A percentile compares a stretch with the other conserved stretches of the same genome.
Conservation (phyloP, 2,888 invertebrate genomes). For the Ptilodon capucinus region DNA sequence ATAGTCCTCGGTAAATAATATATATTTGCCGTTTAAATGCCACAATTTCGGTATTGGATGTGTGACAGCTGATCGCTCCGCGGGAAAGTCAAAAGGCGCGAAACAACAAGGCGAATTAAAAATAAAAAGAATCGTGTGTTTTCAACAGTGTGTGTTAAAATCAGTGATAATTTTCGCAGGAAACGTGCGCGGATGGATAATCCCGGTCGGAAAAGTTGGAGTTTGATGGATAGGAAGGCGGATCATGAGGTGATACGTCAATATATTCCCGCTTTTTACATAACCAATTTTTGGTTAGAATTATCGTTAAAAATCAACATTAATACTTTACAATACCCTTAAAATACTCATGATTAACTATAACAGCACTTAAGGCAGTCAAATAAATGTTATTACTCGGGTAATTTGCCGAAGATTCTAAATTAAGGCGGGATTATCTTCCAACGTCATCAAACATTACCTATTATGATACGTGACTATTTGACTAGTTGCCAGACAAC, state of each 20-base stretch:
- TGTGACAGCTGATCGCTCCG: constrained; percentile 75
- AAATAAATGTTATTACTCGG: not conserved
- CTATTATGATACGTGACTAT: too few relatives aligned
- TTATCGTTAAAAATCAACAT: constrained; percentile 6
- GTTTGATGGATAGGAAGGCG: constrained; percentile 69
- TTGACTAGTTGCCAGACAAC: too few relatives aligned
- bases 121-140: constrained; percentile 10
- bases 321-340: not conserved
- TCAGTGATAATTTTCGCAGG: constrained; percentile 50
- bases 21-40: constrained; percentile 26
- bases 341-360: not conserved
- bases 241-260: constrained; percentile 66
- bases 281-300: constrained; percentile 49
- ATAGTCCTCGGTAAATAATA: constrained; percentile 61
- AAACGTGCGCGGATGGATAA: constrained; percentile 62
- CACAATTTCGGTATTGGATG: constrained; percentile 27
- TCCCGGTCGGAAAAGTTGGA: constrained; percentile 68
- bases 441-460: not conserved
- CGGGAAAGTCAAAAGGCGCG: constrained; percentile 77
- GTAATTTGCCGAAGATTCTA: not conserved
- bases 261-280: constrained; percentile 59
- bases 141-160: constrained; percentile 8
- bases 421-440: constrained; percentile 1
- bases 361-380: not conserved
- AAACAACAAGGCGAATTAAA: constrained; percentile 38